Evolutionary conservation across 2,113 vertebrate species (phyloP).

Genomic region (Cervus canadensis): DNA sequence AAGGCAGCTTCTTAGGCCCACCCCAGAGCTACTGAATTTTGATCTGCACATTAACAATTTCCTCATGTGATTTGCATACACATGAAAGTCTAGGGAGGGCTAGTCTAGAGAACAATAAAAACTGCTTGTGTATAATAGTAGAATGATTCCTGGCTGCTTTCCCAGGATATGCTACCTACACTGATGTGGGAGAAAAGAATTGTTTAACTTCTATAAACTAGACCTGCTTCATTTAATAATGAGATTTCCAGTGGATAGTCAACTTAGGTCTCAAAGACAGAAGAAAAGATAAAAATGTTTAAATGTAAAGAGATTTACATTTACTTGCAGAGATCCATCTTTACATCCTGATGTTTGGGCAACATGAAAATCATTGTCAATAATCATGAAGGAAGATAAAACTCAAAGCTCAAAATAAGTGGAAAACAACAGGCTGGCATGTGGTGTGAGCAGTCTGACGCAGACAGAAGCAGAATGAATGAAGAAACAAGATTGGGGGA

Average conservation of each 20-base stretch:
- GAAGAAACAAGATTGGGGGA: not conserved
- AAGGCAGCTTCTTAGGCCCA: not conserved
- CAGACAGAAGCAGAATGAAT: not conserved
- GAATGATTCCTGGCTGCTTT: not conserved
- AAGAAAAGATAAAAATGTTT: not conserved
- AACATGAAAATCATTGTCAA: not conserved
- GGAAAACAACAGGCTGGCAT: not conserved
- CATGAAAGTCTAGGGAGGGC: not conserved
- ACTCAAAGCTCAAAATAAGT: not conserved
- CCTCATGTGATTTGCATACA: not conserved
- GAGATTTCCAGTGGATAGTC: not conserved
- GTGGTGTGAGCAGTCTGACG: not conserved
- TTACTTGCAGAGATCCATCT: not conserved
- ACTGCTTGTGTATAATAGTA: not conserved
- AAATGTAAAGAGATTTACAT: not conserved
- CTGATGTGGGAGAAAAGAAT: not conserved
- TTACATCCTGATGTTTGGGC: not conserved
- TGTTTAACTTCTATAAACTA: not conserved
- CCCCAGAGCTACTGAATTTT: not conserved
- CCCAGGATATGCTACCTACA: not conserved
- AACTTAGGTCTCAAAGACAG: not conserved
- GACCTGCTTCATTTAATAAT: not conserved
- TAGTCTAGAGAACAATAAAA: not conserved
- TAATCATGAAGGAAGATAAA: not conserved
- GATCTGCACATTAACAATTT: not conserved